These are phyloP conservation scores for Pomatorhinus ruficollis DNA, from an alignment of 2,113 vertebrate genomes.

Conservation along the genomic window DNA sequence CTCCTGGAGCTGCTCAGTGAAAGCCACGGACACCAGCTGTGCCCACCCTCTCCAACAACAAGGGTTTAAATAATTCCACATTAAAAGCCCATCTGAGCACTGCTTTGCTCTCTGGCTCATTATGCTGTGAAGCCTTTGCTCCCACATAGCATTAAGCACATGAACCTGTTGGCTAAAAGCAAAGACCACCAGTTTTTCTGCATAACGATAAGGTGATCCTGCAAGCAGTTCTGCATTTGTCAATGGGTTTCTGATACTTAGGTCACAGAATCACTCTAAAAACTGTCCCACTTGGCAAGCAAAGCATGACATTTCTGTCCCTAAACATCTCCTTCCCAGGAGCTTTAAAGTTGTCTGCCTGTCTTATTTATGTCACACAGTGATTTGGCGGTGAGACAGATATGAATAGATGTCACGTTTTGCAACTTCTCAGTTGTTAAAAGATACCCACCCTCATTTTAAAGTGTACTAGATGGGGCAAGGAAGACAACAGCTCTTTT, in stretches of 20 bases:
- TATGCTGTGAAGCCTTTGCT: neutral
- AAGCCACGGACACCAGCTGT: neutral
- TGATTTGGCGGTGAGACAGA: neutral
- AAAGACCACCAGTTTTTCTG: neutral
- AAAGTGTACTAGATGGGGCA: neutral
- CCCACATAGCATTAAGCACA: neutral
- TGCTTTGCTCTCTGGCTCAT: neutral
- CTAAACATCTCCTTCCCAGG: neutral
- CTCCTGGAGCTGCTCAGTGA: neutral
- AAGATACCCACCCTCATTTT: neutral
- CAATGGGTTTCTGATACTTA: neutral
- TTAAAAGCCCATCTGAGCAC: neutral
- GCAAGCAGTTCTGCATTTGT: neutral
- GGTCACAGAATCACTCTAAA: neutral
- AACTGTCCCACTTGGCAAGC: neutral
- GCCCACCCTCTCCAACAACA: neutral
- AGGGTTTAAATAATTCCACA: neutral
- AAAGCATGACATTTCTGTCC: neutral
- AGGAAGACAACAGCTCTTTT: neutral
- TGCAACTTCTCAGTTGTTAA: neutral
- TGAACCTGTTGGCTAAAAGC: neutral
- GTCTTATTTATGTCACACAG: neutral
- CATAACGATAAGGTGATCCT: neutral
- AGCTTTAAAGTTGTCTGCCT: neutral
- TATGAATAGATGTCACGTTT: neutral